Conservation (phyloP, 2,888 invertebrate genomes). For the Drosophila buzzatii region DNA sequence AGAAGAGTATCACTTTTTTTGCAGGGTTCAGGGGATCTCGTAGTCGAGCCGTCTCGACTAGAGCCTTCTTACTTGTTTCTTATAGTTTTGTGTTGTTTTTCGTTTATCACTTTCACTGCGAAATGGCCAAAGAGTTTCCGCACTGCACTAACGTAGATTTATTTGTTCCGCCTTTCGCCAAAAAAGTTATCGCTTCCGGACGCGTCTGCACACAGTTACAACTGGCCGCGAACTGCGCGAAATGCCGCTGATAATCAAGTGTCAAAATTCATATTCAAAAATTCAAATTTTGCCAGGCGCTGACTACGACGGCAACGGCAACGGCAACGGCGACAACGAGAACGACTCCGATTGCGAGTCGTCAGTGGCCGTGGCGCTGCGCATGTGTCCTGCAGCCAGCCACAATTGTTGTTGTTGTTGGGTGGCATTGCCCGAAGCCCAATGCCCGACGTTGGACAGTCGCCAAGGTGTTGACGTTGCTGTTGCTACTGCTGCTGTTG, state of each 20-base stretch:
- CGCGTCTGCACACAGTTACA: constrained; percentile 70
- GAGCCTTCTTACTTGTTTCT: no score
- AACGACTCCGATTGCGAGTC: constrained; percentile 5
- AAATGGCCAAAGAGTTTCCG: constrained; percentile 63
- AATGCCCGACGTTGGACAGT: constrained; percentile 31
- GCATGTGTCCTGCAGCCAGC: constrained; percentile 72
- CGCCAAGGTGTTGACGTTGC: constrained; percentile 49
- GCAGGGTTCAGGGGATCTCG: no score
- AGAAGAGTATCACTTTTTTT: no score
- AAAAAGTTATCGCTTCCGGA: constrained; percentile 49
- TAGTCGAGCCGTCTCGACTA: no score
- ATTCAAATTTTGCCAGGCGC: constrained; percentile 70
- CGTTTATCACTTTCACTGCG: constrained; percentile 63
- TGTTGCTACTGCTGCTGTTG: constrained; percentile 3
- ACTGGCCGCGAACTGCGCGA: constrained; percentile 67
- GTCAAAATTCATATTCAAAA: constrained; percentile 81
- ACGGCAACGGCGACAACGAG: constrained; percentile 12
- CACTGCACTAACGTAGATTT: constrained; percentile 54
- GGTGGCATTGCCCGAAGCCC: constrained; percentile 11
- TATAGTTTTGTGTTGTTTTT: neutral
- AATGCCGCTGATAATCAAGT: constrained; percentile 75
- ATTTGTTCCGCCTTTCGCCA: constrained; percentile 47
- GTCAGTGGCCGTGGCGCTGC: constrained; percentile 52
- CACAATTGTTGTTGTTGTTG: constrained; percentile 10
- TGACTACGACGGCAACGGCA: constrained; percentile 24